Evolutionary conservation across 92 coral and sea anemone genomes (phyloP).

Genomic region (Phymanthus crucifer): DNA sequence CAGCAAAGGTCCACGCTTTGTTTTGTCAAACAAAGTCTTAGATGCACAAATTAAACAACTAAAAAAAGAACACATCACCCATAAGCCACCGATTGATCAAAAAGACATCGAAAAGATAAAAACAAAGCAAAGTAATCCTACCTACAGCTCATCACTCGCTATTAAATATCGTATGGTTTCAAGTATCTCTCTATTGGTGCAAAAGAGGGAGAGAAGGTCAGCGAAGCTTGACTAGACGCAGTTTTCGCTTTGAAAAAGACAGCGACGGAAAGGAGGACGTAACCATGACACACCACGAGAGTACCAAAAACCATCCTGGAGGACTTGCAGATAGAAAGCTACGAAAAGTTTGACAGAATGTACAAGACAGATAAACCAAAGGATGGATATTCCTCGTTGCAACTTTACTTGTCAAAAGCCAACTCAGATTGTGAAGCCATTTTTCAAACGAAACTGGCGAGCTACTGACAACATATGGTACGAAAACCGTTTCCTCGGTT

Average conservation of each 20-base stretch:
- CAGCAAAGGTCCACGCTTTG: too few relatives aligned
- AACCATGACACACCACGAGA: conserved; percentile 13
- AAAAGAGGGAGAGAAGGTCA: conserved; percentile 26
- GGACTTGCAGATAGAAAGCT: conserved; percentile 20
- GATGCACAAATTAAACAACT: too few relatives aligned
- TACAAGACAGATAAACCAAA: conserved; percentile 29
- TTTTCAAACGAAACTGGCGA: conserved; percentile 38
- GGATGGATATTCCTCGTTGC: conserved; percentile 31
- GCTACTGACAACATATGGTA: conserved; percentile 14
- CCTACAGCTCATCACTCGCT: too few relatives aligned
- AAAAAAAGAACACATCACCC: too few relatives aligned
- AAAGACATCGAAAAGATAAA: too few relatives aligned
- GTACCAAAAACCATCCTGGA: conserved; percentile 18
- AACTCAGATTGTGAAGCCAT: conserved; percentile 42
- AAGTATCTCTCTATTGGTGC: too few relatives aligned
- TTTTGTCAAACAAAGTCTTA: too few relatives aligned
- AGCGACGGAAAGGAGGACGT: conserved; percentile 8
- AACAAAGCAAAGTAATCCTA: too few relatives aligned
- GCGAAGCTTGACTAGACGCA: conserved; percentile 12
- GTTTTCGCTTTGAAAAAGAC: conserved; percentile 19
- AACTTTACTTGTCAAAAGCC: conserved; percentile 21
- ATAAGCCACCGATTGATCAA: too few relatives aligned
- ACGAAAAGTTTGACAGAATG: conserved; percentile 36
- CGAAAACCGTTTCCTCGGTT: conserved; percentile 43
- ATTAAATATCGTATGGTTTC: too few relatives aligned